Evolutionary conservation across 2,888 invertebrate genomes (phyloP).

Genomic region (Ochropacha duplaris): DNA sequence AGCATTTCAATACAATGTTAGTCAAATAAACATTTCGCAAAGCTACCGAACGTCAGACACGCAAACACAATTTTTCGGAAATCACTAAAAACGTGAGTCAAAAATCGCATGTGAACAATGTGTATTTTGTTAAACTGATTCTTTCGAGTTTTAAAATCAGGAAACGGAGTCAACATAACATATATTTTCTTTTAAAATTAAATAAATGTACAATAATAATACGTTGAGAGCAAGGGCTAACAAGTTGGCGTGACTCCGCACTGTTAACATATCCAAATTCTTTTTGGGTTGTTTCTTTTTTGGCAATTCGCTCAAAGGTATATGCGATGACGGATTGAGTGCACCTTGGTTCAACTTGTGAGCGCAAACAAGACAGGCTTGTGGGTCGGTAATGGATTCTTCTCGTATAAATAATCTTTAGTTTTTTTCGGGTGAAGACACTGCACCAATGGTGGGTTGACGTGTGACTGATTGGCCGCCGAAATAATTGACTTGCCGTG

Average conservation of each 20-base stretch:
- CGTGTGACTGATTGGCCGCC: conserved; percentile 32
- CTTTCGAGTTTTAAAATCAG: conserved; percentile 31
- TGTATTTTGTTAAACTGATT: conserved; percentile 65
- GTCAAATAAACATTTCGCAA: conserved; percentile 2
- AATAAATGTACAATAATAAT: conserved; percentile 78
- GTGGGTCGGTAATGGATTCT: conserved; percentile 56
- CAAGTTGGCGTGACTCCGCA: conserved; percentile 76
- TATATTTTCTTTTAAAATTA: conserved; percentile 65
- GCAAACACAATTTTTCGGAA: not conserved
- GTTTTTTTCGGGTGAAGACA: conserved; percentile 38
- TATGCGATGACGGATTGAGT: conserved; percentile 66
- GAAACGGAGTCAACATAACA: conserved; percentile 45
- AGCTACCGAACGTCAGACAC: conserved; percentile 4
- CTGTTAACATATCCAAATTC: conserved; percentile 69
- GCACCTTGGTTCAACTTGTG: conserved; percentile 33
- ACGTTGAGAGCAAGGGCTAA: conserved; percentile 63
- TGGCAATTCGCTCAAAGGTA: conserved; percentile 32
- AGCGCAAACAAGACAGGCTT: conserved; percentile 44
- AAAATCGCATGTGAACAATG: conserved; percentile 60
- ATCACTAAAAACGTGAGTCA: not conserved
- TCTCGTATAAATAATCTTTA: conserved; percentile 38
- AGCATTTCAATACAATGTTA: not conserved
- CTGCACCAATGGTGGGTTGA: conserved; percentile 31
- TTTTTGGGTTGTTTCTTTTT: conserved; percentile 42
- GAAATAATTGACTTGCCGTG: conserved; percentile 19